Evolutionary conservation across 2,888 invertebrate species (phyloP).

Genomic region (Oscheius myriophilus): DNA sequence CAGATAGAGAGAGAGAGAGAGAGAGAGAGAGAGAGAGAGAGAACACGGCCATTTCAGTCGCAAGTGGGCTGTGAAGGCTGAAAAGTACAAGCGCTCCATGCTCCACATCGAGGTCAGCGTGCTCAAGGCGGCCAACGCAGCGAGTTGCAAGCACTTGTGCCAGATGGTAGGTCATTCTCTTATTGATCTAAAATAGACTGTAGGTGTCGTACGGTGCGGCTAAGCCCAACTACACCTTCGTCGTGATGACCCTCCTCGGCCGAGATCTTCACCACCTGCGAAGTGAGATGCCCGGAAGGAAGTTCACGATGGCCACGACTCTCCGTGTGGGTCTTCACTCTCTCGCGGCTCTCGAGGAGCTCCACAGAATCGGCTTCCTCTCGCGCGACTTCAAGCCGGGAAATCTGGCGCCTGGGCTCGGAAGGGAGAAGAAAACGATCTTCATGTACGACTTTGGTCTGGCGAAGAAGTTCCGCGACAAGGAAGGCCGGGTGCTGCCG

Average conservation of each 20-base stretch:
- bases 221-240: conserved; percentile 36
- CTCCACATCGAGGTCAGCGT: conserved; percentile 61
- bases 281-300: conserved; percentile 50
- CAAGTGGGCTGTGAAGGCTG: conserved; percentile 56
- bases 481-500: conserved; percentile 36
- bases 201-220: conserved; percentile 24
- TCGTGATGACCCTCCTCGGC: conserved; percentile 59
- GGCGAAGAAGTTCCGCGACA: conserved; percentile 51
- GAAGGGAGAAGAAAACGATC: conserved; percentile 43
- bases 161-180: conserved; percentile 52
- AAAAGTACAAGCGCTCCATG: conserved; percentile 60
- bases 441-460: conserved; percentile 61
- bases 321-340: conserved; percentile 54
- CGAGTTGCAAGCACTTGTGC: conserved; percentile 55
- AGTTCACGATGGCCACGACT: conserved; percentile 55
- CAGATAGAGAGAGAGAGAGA: no score
- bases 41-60: not conserved
- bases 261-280: conserved; percentile 60
- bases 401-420: conserved; percentile 61
- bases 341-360: conserved; percentile 55
- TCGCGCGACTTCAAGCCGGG: conserved; percentile 64
- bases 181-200: not conserved
- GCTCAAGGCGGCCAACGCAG: conserved; percentile 46
- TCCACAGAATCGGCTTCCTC: conserved; percentile 56
- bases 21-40: no score